Base-by-base conservation (phyloP, 2,888 invertebrate genomes). In the Actias luna region DNA sequence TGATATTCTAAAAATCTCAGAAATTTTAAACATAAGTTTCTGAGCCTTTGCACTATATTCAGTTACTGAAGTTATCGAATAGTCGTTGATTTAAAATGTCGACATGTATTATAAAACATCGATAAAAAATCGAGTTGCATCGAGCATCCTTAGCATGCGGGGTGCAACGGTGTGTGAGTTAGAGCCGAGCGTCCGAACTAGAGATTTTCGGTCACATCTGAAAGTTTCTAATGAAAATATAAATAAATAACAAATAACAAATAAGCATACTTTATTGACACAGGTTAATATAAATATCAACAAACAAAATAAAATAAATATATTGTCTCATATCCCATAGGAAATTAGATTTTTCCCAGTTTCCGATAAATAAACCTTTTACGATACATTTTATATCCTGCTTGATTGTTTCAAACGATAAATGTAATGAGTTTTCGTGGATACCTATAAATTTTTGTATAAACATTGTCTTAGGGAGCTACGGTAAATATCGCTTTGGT, bases 321-420 rank as follows among this genome's bases (percentile, higher is more conserved):
- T 22, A 62, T 62, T 25, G 57, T 18, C 31, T 58, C 57, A 62
- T 62, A 62, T 62, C 61, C 61, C 50, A 22, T 50, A 67, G 73
- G 74, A 73, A 75, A 73, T 72, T 67, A 71, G 69, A 70, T 70
- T 72, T 70, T 70, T 72, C 70, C 66, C 71, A 66, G 66, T 68
- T 65, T 67, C 72, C 72, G 71, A 73, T 71, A 69, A 70, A 72
- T 70, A 64, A 65, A 63, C 64, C 61, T 60, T 61, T 67, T 69
- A 71, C 70, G 70, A 67, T 73, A 72, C 64, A 64, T 61, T 63
- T 67, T 64, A 63, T 60, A 61, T 67, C 64, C 63, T n/a, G 66
- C 42, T 62, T 42, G 55, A 58, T 58, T 64, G 61, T 59, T 50
- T 64, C 64, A 66, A 68, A 58, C 61, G 58, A 62, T 57, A 36